phyloP scores from a whole-genome alignment of 2,888 invertebrate species.

The Allolobophora icterica region DNA sequence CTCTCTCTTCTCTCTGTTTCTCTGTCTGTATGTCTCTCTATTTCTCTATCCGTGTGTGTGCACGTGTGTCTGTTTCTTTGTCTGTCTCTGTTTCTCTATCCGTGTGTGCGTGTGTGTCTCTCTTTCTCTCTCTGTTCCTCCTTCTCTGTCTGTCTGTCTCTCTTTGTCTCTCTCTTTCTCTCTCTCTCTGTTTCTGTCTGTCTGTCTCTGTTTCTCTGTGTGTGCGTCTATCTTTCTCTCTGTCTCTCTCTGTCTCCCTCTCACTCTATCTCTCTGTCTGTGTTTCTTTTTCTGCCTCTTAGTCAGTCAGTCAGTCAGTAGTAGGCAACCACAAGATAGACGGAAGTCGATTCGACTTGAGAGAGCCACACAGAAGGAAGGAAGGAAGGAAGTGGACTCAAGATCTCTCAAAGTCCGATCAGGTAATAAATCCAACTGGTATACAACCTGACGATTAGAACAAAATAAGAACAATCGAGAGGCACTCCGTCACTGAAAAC shows the following conservation, averaged over 20 bases:
- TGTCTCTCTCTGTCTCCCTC: constrained; percentile 29
- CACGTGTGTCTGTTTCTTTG: constrained; percentile 12
- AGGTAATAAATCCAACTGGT: too few relatives aligned
- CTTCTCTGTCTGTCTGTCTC: constrained; percentile 21
- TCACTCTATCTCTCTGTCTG: constrained; percentile 4
- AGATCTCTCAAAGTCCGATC: too few relatives aligned
- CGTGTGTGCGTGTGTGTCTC: neutral
- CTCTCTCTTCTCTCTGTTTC: too few relatives aligned
- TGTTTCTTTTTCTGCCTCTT: neutral
- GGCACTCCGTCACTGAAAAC: too few relatives aligned
- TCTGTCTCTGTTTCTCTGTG: neutral
- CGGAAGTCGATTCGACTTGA: too few relatives aligned
- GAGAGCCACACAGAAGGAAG: too few relatives aligned
- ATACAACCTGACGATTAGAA: too few relatives aligned
- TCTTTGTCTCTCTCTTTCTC: neutral
- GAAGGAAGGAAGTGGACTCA: too few relatives aligned
- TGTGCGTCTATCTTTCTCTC: constrained; percentile 34
- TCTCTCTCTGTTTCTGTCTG: neutral
- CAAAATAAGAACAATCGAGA: too few relatives aligned
- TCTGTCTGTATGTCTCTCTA: too few relatives aligned
- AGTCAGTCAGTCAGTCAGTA: neutral
- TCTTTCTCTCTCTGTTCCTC: constrained; percentile 20
- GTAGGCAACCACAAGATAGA: too few relatives aligned
- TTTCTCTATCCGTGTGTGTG: neutral
- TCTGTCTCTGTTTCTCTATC: too few relatives aligned